These are phyloP conservation scores for Phenganax marumi DNA, from an alignment of 92 coral and sea anemone species.

Conservation along the genomic window DNA sequence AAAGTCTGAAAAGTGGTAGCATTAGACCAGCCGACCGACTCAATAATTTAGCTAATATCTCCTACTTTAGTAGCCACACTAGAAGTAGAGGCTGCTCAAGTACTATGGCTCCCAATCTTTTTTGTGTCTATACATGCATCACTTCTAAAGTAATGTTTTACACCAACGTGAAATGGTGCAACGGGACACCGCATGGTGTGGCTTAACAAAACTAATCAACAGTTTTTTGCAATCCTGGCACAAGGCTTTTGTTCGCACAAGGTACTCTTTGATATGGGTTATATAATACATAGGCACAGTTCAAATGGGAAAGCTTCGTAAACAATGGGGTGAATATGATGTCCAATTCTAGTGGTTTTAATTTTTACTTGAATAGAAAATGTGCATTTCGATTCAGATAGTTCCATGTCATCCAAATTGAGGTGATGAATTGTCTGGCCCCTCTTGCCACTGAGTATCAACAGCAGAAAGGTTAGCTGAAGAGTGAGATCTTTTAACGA, in stretches of 20 bases:
- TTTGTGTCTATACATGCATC: background rate
- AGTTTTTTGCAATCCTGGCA: background rate
- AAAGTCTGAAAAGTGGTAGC: too few species aligned
- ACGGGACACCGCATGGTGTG: background rate
- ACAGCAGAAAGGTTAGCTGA: slow-evolving; percentile 32
- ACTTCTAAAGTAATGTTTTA: background rate
- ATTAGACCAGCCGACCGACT: slow-evolving; percentile 16
- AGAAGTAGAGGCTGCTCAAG: slow-evolving; percentile 17
- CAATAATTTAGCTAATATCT: slow-evolving; percentile 10
- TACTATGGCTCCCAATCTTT: slow-evolving; percentile 14
- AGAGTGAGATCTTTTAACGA: slow-evolving; percentile 33
- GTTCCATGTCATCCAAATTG: too few species aligned
- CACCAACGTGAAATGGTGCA: slow-evolving; percentile 3
- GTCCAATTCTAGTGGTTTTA: too few species aligned
- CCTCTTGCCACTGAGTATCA: too few species aligned
- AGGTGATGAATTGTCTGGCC: too few species aligned
- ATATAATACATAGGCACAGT: slow-evolving; percentile 34
- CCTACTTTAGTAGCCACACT: background rate
- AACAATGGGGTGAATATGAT: too few species aligned
- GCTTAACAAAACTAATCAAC: background rate
- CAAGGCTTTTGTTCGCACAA: background rate
- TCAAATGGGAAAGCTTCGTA: too few species aligned
- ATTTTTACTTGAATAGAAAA: too few species aligned
- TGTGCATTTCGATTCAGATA: too few species aligned
- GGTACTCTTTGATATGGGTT: slow-evolving; percentile 34